Evolutionary conservation across 1,140 invertebrate species (phyloP), one percentile per base, ranked within the genome.

Genomic region (Stegodyphus mimosarum): DNA sequence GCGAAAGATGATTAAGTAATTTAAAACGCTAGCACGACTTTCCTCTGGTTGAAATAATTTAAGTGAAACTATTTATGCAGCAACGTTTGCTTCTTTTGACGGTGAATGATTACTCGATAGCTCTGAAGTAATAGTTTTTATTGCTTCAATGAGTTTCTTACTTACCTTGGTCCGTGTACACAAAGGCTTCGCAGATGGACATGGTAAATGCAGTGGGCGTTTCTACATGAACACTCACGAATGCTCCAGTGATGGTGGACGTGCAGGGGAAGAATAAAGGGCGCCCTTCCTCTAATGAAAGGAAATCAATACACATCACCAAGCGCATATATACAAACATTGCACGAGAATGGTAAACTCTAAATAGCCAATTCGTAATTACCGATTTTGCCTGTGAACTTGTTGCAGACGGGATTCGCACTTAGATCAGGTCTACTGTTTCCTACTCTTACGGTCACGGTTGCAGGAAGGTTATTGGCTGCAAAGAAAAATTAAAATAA

Each of bases 141-240:
- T 33, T 33, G 3, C 33, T 33, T 33, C 33, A 33, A 33, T 33
- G 33, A 33, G 33, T 33, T 33, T 60, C 55, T 10, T 15, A 10
- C 55, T 60, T 89, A 93, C 93, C 92, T 88, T 98, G 96, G 91
- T 98, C 96, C 0, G 97, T 98, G 89, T 98, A 98, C 13, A 98
- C 96, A 89, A 98, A 98, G 0, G 96, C 95, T 91, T 98, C 96
- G 90, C 96, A 98, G 18, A 98, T 95, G 0, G 96, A 97, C 6
- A 98, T 91, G 71, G 96, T 94, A n/a, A 91, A 92, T 5, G 92
- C 91, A 0, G 94, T 91, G 0, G 91, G 90, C 0, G 94, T 93
- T 91, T 98, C 96, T 71, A 98, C 90, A 89, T 98, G 96, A 0
- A 98, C 95, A 81, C 95, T 96, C 76, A 98, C 96, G 89, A 98